phyloP scores from a whole-genome alignment of 2,888 invertebrate species.

The Prosapia bicincta region DNA sequence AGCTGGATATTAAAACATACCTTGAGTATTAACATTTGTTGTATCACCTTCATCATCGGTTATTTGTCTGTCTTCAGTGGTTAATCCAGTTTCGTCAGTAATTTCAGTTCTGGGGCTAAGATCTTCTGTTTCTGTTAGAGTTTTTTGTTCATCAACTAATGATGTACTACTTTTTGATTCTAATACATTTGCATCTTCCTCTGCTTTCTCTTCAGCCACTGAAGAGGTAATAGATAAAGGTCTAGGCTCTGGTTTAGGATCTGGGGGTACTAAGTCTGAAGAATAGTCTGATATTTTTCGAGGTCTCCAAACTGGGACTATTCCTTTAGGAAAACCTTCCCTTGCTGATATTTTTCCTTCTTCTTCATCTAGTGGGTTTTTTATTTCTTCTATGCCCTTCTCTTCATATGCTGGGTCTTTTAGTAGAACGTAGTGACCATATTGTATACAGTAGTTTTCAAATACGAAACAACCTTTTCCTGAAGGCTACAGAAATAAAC shows the following conservation, averaged over 20 bases:
- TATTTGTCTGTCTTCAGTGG: background rate
- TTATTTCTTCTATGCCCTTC: slow-evolving; percentile 50
- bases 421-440: slow-evolving; percentile 63
- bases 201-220: background rate
- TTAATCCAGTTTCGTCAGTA: background rate
- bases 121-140: background rate
- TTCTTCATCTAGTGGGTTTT: slow-evolving; percentile 37
- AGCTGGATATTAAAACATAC: background rate
- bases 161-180: background rate
- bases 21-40: background rate
- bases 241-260: slow-evolving; percentile 8
- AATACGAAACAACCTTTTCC: slow-evolving; percentile 75
- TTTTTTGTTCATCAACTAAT: background rate
- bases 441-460: slow-evolving; percentile 70
- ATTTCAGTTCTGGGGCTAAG: background rate
- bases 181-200: background rate
- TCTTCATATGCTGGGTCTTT: slow-evolving; percentile 56
- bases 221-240: slow-evolving; percentile 5
- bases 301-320: slow-evolving; percentile 34
- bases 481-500: slow-evolving; percentile 49
- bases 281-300: slow-evolving; percentile 21
- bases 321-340: slow-evolving; percentile 21
- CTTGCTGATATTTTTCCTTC: slow-evolving; percentile 22
- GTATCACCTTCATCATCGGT: too few species aligned
- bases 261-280: slow-evolving; percentile 7